Conservation (phyloP, 2,113 vertebrate genomes). For the Crypturellus undulatus region DNA sequence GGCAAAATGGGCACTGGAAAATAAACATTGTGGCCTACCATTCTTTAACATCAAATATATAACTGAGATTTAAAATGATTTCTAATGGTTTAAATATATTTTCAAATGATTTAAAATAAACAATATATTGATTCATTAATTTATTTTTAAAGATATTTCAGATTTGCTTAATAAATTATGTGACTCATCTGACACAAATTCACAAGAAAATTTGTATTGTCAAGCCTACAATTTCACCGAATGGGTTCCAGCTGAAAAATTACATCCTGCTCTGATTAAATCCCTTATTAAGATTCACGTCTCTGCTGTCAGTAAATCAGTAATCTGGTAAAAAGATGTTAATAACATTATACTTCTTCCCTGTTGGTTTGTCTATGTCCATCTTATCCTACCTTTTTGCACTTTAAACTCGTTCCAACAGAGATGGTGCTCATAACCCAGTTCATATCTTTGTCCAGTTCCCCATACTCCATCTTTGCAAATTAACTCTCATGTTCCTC, state of each 20-base stretch:
- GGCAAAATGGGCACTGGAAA: not conserved
- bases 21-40: not conserved
- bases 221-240: not conserved
- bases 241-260: constrained; percentile 35
- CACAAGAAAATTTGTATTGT: not conserved
- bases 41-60: not conserved
- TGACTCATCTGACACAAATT: constrained; percentile 21
- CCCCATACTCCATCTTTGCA: not conserved
- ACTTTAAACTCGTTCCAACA: not conserved
- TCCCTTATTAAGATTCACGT: constrained; percentile 59
- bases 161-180: not conserved
- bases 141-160: not conserved
- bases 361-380: not conserved
- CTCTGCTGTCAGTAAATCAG: constrained; percentile 45
- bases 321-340: constrained; percentile 38
- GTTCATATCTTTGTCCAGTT: not conserved
- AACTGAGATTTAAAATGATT: not conserved
- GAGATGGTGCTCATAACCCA: not conserved
- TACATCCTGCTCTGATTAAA: constrained; percentile 45
- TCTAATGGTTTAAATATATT: not conserved
- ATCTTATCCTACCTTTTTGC: not conserved
- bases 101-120: not conserved
- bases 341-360: constrained; percentile 1
- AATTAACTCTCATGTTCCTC: not conserved
- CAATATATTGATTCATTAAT: fast-evolving